Conservation (phyloP, 2,888 invertebrate species). For the Hetaerina titia region DNA sequence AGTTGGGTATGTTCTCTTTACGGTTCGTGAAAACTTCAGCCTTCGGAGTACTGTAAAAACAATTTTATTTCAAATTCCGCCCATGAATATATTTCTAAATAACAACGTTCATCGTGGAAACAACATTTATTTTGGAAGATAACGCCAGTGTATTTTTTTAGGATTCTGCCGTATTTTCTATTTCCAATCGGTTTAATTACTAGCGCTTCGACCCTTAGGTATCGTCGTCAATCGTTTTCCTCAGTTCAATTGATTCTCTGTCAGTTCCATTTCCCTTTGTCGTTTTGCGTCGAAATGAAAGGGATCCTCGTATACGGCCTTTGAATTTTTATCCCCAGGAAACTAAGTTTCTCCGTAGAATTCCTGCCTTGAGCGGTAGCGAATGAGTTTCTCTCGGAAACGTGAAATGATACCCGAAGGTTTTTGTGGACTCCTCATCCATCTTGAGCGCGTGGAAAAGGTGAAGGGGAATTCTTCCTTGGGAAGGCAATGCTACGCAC, state of each 20-base stretch:
- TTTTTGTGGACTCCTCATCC: background rate
- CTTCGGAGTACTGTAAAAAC: no score
- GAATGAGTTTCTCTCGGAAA: background rate
- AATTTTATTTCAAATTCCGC: no score
- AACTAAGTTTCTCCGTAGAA: constrained; percentile 21
- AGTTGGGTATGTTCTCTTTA: no score
- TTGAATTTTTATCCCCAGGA: background rate
- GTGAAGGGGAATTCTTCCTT: background rate
- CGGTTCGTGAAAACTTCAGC: no score
- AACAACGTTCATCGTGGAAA: no score
- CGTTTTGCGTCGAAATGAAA: constrained; percentile 8
- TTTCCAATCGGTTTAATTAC: background rate
- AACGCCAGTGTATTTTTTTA: background rate
- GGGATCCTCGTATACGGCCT: background rate
- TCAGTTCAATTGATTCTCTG: background rate
- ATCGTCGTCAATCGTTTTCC: background rate
- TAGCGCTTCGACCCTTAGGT: background rate
- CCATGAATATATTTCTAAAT: no score
- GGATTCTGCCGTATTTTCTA: background rate
- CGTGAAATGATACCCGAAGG: constrained; percentile 23
- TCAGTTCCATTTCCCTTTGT: background rate
- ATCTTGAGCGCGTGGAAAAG: background rate
- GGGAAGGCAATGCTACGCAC: background rate
- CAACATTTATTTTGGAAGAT: no score
- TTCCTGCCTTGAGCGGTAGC: background rate